These are phyloP conservation scores for Chaenogobius annularis DNA, from an alignment of 2,113 vertebrate species.

Conservation along the genomic window DNA sequence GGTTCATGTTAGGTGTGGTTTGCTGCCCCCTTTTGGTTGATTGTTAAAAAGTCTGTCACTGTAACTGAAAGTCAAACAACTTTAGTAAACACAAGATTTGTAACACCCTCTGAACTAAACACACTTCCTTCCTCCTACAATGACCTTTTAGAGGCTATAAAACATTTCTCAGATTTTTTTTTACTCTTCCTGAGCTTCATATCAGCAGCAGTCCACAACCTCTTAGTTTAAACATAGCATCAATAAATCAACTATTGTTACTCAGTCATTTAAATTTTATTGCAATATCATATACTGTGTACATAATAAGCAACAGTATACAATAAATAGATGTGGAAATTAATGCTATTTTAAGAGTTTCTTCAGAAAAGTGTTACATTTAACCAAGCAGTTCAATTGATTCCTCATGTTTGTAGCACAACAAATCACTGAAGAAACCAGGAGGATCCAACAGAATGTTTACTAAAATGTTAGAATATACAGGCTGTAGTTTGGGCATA, in stretches of 20 bases:
- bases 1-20: constrained; percentile 13
- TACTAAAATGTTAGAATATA: neutral
- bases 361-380: too few relatives aligned
- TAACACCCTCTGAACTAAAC: constrained; percentile 37
- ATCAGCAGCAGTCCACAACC: constrained; percentile 14
- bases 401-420: neutral
- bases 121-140: constrained; percentile 56
- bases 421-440: neutral
- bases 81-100: constrained; percentile 4
- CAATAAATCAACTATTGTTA: constrained; percentile 3
- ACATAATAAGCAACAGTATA: neutral
- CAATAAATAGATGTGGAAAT: neutral
- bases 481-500: constrained; percentile 26
- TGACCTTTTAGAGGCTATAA: constrained; percentile 28
- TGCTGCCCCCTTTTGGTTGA: constrained; percentile 60
- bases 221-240: constrained; percentile 42
- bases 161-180: constrained; percentile 19
- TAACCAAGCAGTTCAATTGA: too few relatives aligned
- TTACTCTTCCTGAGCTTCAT: constrained; percentile 45
- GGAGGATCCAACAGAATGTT: neutral
- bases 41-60: neutral
- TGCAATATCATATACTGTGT: neutral
- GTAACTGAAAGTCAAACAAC: constrained; percentile 22
- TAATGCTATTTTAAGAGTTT: neutral
- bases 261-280: neutral